A percentile compares a stretch with the other conserved stretches of the same genome.
Conservation (phyloP, 2,888 invertebrate species). For the Linnaemya tessellans region DNA sequence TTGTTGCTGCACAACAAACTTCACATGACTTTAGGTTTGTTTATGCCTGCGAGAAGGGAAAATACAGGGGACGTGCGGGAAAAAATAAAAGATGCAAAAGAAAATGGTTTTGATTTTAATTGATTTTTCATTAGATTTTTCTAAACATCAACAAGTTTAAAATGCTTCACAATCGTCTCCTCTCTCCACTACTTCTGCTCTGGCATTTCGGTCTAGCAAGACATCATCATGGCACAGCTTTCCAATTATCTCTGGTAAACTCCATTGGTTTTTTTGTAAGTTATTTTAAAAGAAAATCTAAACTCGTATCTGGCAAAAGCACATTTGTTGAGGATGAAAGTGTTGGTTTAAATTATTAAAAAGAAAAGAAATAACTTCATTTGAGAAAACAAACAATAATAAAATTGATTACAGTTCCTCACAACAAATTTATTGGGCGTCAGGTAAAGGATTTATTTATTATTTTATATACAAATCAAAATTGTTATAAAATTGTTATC, state of each 20-base stretch:
- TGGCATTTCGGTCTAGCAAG: neutral
- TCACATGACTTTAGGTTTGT: slow-evolving; percentile 2
- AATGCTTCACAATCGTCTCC: neutral
- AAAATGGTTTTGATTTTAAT: slow-evolving; percentile 64
- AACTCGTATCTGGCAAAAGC: neutral
- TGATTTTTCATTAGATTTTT: slow-evolving; percentile 68
- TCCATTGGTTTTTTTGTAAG: slow-evolving; percentile 42
- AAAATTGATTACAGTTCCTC: neutral
- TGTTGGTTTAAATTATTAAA: neutral
- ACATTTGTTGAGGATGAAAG: neutral
- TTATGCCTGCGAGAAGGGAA: neutral
- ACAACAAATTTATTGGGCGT: neutral
- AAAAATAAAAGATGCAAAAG: slow-evolving; percentile 10
- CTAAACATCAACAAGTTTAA: slow-evolving; percentile 64
- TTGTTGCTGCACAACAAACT: slow-evolving; percentile 29
- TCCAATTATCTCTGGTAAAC: slow-evolving; percentile 56
- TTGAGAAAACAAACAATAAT: neutral
- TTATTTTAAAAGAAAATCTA: slow-evolving; percentile 8
- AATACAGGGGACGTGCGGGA: no score
- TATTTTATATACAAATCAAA: no score
- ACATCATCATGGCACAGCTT: slow-evolving; percentile 37
- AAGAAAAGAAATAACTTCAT: neutral
- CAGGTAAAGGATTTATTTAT: neutral
- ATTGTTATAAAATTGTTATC: neutral
- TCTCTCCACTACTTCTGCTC: neutral